Evolutionary conservation across 2,797 vertebrate species (phyloP).

Genomic region (Argya squamiceps): DNA sequence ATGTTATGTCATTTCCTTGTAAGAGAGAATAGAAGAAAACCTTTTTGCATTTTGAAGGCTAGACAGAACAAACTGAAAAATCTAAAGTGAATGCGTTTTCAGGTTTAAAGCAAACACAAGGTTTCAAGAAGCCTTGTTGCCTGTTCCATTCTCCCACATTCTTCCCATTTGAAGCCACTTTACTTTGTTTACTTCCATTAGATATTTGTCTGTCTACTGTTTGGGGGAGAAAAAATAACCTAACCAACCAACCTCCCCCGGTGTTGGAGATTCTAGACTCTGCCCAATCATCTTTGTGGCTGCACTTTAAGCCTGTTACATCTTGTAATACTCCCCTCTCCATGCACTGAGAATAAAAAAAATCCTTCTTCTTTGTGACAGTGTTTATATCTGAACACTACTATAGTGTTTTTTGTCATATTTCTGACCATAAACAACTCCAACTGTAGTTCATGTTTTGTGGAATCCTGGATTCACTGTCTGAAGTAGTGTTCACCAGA

Average conservation of each 20-base stretch:
- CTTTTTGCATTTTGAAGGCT: neutral
- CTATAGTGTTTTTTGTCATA: neutral
- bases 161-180: neutral
- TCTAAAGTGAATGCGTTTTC: neutral
- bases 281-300: neutral
- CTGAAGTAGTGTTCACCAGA: neutral
- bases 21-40: neutral
- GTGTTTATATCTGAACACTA: neutral
- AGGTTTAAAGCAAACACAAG: neutral
- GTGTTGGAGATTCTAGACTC: neutral
- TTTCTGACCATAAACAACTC: neutral
- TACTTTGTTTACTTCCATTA: neutral
- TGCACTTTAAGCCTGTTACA: neutral
- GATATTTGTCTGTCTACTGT: neutral
- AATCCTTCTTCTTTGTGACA: neutral
- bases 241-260: accelerated
- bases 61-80: neutral
- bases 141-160: neutral
- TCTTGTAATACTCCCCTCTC: neutral
- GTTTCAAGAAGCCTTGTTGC: neutral
- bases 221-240: neutral
- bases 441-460: neutral
- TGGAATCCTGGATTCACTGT: neutral
- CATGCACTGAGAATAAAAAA: neutral
- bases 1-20: neutral